A percentile compares a stretch with the other conserved stretches of the same genome.
Conservation (phyloP, 1,140 invertebrate species). For the Drosophila carrolli region DNA sequence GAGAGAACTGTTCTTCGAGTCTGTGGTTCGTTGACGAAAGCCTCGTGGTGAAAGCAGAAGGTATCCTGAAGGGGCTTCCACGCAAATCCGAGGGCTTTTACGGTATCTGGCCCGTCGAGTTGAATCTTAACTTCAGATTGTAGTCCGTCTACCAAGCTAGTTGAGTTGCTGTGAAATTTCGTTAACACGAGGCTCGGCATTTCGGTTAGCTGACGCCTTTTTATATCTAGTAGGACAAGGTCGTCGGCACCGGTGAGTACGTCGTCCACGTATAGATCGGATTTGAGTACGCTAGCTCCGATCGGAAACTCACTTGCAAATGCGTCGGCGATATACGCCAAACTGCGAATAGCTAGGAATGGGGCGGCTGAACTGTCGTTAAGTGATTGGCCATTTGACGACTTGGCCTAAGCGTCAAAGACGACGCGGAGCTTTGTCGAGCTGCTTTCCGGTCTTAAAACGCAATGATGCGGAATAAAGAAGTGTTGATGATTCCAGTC, state of each 20-base stretch:
- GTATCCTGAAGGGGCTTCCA: not conserved
- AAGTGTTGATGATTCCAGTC: no score
- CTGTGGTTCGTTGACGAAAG: not conserved
- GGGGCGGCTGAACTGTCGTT: no score
- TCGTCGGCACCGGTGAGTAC: no score
- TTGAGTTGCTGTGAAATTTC: not conserved
- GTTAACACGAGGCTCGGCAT: not conserved
- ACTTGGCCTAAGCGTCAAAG: no score
- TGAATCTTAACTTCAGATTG: not conserved
- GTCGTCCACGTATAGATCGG: not conserved
- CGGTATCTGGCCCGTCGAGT: not conserved
- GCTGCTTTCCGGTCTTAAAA: no score
- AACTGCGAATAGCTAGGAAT: no score
- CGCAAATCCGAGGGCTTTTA: not conserved
- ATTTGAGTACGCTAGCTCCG: not conserved
- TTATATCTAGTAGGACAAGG: not conserved
- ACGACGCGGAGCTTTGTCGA: no score
- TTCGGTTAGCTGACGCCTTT: not conserved
- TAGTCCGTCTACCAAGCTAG: not conserved
- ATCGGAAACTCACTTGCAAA: not conserved
- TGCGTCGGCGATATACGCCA: not conserved
- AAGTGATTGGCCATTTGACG: no score
- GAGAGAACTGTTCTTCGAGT: not conserved
- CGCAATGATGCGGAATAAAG: no score
- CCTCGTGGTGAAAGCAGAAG: not conserved